A percentile compares a stretch with the other conserved stretches of the same genome.
These are phyloP conservation scores for Alca torda DNA, from an alignment of 2,797 vertebrate genomes.

Conservation along the genomic window DNA sequence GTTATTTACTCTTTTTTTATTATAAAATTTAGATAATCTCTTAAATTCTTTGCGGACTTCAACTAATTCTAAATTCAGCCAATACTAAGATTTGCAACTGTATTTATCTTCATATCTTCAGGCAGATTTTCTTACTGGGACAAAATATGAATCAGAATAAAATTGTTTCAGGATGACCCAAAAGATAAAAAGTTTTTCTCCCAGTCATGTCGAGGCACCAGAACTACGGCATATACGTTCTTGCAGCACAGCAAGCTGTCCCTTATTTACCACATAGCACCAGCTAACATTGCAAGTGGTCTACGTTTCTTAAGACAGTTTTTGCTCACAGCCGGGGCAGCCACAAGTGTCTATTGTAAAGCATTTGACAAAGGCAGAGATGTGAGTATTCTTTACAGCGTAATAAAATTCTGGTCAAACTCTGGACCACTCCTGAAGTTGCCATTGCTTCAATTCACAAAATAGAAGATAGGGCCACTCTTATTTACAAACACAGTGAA, in stretches of 20 bases:
- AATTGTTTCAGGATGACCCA: not conserved
- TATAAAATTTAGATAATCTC: not conserved
- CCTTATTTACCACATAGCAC: not conserved
- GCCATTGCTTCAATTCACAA: not conserved
- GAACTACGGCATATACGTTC: rapidly evolving
- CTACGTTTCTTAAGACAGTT: not conserved
- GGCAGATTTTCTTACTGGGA: not conserved
- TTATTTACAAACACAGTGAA: not conserved
- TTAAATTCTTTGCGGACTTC: not conserved
- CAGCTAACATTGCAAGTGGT: not conserved
- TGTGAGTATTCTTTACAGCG: not conserved
- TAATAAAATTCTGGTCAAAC: not conserved
- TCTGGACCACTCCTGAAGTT: not conserved
- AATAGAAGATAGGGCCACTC: not conserved
- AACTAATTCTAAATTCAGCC: not conserved
- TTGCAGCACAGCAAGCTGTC: not conserved
- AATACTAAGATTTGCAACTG: not conserved
- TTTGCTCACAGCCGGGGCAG: not conserved
- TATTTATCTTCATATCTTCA: not conserved
- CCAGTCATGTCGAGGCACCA: not conserved
- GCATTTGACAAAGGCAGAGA: not conserved
- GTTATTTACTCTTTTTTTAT: not conserved
- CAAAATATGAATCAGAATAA: not conserved
- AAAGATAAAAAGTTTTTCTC: not conserved
- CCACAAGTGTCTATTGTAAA: not conserved